These are phyloP conservation scores for Heterodera carotae DNA, from an alignment of 1,140 invertebrate species.

Conservation along the genomic window DNA sequence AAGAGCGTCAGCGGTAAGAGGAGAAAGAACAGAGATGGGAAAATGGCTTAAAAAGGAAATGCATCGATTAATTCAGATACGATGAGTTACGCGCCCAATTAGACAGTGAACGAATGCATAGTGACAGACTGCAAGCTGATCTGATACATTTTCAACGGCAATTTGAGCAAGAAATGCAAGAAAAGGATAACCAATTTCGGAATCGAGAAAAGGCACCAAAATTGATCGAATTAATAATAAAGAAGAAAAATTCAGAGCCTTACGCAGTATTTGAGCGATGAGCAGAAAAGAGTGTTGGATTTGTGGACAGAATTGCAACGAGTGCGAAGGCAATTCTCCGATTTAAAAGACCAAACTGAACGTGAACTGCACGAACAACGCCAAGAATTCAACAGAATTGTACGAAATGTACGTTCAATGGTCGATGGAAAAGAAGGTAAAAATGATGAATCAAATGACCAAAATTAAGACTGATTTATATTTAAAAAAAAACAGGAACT, in stretches of 20 bases:
- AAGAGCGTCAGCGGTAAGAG: conserved; percentile 57
- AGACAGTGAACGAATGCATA: conserved; percentile 57
- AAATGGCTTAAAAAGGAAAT: neutral
- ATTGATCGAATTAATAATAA: neutral
- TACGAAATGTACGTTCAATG: conserved; percentile 49
- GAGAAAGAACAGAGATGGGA: neutral
- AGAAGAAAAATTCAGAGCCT: conserved; percentile 54
- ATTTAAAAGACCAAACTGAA: conserved; percentile 60
- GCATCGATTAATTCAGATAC: conserved; percentile 43
- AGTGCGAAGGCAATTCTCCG: conserved; percentile 61
- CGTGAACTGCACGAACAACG: conserved; percentile 51
- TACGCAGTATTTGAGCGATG: conserved; percentile 64
- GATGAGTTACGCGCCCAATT: conserved; percentile 62
- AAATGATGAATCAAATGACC: neutral
- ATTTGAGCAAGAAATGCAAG: conserved; percentile 59
- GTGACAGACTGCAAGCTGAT: conserved; percentile 58
- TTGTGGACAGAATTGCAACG: conserved; percentile 64
- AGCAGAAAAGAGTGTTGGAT: conserved; percentile 65
- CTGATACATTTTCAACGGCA: conserved; percentile 58
- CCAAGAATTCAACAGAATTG: conserved; percentile 53
- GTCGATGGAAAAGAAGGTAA: conserved; percentile 17
- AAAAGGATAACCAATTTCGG: conserved; percentile 59
- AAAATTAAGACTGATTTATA: no score
- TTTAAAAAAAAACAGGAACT: conserved; percentile 2
- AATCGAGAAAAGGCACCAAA: conserved; percentile 52